Percentiles rank a stretch among this genome's conserved stretches.
Evolutionary conservation across 1,140 invertebrate genomes (phyloP).

Genomic region (Euura lappo): DNA sequence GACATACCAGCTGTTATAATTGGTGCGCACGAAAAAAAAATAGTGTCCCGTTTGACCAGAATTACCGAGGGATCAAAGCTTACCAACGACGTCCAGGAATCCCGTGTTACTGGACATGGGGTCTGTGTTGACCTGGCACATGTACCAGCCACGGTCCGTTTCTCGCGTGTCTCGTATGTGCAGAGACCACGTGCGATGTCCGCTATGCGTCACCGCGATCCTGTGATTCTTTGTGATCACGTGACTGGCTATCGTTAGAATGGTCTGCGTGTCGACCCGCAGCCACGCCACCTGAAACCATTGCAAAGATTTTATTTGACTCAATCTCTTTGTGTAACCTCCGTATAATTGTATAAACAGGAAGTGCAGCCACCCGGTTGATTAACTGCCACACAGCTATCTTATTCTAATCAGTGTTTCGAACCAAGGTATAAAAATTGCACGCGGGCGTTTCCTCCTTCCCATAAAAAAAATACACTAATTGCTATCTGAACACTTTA

Average conservation of each 20-base stretch:
- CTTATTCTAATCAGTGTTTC: background rate
- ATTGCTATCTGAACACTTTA: background rate
- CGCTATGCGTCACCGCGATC: slow-evolving; percentile 63
- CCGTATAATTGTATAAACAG: slow-evolving; percentile 7
- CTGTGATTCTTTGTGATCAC: slow-evolving; percentile 67
- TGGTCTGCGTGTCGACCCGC: slow-evolving; percentile 68
- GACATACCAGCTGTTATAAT: no score
- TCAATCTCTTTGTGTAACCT: slow-evolving; percentile 1
- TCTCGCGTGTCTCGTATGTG: slow-evolving; percentile 60
- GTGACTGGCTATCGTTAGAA: slow-evolving; percentile 64
- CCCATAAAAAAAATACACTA: no score
- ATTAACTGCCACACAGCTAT: background rate
- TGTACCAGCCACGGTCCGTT: slow-evolving; percentile 63
- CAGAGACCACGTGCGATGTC: slow-evolving; percentile 63
- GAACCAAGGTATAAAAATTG: no score
- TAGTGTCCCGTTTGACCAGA: background rate
- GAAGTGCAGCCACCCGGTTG: background rate
- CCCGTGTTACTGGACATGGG: slow-evolving; percentile 66
- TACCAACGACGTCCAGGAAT: slow-evolving; percentile 67
- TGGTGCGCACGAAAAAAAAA: no score
- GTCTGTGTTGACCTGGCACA: slow-evolving; percentile 68
- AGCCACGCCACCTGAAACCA: slow-evolving; percentile 66
- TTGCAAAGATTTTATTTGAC: background rate
- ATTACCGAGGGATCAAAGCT: slow-evolving; percentile 28
- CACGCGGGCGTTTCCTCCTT: no score